Percentiles rank a stretch among this genome's conserved stretches.
Evolutionary conservation across 2,888 invertebrate species (phyloP).

Genomic region (Sinodicranocentrus sp.): DNA sequence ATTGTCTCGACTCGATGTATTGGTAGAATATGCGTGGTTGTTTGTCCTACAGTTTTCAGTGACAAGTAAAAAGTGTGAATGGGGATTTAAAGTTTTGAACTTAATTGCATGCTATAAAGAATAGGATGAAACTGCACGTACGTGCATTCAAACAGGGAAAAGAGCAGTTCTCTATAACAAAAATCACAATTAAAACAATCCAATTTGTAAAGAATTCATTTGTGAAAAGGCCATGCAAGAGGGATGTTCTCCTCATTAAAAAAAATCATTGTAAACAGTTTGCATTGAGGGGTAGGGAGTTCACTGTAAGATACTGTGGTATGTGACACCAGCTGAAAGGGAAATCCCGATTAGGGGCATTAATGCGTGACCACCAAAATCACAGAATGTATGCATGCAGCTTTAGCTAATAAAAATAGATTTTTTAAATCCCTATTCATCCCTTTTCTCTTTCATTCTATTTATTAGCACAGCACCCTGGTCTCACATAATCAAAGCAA

Average conservation of each 20-base stretch:
- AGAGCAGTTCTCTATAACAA: no score
- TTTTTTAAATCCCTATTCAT: background rate
- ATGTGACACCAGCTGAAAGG: no score
- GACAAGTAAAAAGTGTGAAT: background rate
- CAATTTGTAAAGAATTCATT: background rate
- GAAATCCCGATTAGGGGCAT: background rate
- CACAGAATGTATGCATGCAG: background rate
- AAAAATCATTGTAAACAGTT: background rate
- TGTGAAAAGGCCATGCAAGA: background rate
- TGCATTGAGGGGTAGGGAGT: background rate
- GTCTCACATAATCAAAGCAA: constrained; percentile 13
- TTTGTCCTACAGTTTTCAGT: background rate
- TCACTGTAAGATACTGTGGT: background rate
- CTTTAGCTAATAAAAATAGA: background rate
- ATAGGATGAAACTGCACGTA: background rate
- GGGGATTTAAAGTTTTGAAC: background rate
- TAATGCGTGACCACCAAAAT: constrained; percentile 7
- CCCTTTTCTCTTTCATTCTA: background rate
- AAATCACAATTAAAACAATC: constrained; percentile 17
- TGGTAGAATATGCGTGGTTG: background rate
- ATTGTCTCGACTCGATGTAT: background rate
- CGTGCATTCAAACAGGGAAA: no score
- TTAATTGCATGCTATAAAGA: background rate
- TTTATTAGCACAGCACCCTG: background rate
- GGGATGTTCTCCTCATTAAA: background rate